A percentile compares a stretch with the other conserved stretches of the same genome.
Evolutionary conservation across 92 coral and sea anemone species (phyloP).

Genomic region (Porites rus): DNA sequence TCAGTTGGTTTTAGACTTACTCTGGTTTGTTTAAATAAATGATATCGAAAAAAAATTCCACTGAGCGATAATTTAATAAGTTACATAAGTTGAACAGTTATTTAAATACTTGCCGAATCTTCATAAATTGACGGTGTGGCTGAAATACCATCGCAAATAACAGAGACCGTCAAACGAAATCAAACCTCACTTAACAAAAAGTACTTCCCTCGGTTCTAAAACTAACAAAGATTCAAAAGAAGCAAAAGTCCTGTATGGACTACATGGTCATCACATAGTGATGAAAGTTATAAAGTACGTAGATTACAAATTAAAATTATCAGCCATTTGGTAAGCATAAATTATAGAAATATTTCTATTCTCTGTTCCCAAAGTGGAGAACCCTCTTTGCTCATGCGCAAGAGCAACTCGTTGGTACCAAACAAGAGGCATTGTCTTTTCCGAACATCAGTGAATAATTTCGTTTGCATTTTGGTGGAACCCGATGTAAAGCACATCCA

Average conservation of each 20-base stretch:
- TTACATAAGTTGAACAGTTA: no score
- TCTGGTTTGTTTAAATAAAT: no score
- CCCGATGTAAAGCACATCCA: background rate
- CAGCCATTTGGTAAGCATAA: no score
- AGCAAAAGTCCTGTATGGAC: background rate
- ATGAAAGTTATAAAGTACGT: background rate
- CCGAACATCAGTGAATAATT: background rate
- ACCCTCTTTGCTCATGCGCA: background rate
- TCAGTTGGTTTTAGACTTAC: no score
- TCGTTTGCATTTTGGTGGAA: conserved; percentile 31
- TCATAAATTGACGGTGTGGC: no score
- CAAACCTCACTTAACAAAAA: background rate
- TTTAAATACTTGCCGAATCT: no score
- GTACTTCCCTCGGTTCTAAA: background rate
- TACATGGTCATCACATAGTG: conserved; percentile 11
- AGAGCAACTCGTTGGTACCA: background rate
- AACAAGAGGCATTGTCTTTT: background rate
- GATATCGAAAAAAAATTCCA: no score
- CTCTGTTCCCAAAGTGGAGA: background rate
- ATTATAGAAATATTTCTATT: no score
- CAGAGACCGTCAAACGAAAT: no score
- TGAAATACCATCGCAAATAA: no score
- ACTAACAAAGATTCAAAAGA: background rate
- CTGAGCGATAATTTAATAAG: no score
- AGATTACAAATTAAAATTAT: background rate